Evolutionary conservation across 2,888 invertebrate species (phyloP).

Genomic region (Melitaea athalia): DNA sequence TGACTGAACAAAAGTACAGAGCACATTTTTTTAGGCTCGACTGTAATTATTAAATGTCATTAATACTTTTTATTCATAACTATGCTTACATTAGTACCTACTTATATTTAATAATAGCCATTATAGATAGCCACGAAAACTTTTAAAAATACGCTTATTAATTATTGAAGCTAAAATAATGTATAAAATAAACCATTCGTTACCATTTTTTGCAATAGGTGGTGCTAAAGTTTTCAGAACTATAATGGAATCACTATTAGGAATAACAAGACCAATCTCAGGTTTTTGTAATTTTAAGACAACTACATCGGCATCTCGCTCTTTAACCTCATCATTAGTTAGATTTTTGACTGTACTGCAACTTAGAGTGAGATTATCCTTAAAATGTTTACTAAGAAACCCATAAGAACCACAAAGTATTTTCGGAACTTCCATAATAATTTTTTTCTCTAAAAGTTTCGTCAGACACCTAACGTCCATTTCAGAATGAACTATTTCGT

Average conservation of each 20-base stretch:
- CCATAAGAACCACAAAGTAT: conserved; percentile 60
- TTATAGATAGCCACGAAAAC: too few species aligned
- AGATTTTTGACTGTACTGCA: conserved; percentile 52
- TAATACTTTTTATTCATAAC: background rate
- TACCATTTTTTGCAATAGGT: background rate
- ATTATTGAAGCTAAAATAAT: background rate
- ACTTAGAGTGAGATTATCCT: conserved; percentile 61
- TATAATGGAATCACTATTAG: conserved; percentile 64
- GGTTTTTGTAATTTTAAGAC: conserved; percentile 58
- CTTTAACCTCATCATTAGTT: conserved; percentile 27
- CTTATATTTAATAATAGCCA: too few species aligned
- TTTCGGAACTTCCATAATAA: conserved; percentile 67
- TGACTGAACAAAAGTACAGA: too few species aligned
- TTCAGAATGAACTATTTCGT: conserved; percentile 68
- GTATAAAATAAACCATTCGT: background rate
- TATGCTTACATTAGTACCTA: background rate
- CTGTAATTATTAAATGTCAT: too few species aligned
- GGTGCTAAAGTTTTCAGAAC: conserved; percentile 50
- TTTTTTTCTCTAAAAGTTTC: conserved; percentile 69
- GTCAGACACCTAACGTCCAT: conserved; percentile 67
- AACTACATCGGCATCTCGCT: conserved; percentile 61
- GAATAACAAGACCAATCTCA: conserved; percentile 52
- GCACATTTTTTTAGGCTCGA: too few species aligned
- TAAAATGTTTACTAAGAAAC: conserved; percentile 57
- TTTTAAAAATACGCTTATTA: too few species aligned